These are phyloP conservation scores for Amyelois transitella DNA, from an alignment of 1,140 invertebrate species.

Conservation along the genomic window DNA sequence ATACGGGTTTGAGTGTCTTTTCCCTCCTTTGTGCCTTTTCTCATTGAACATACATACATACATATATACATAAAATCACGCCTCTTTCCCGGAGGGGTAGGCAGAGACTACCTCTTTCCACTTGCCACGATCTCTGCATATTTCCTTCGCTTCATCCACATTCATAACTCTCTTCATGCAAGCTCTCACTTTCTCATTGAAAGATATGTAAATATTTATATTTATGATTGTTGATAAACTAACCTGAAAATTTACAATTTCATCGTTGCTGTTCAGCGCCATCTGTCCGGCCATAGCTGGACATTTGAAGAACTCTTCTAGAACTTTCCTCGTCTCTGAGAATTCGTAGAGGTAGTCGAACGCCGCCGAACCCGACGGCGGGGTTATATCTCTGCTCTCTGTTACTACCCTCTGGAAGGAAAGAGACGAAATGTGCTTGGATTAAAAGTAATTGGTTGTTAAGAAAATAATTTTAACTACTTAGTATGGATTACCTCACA, in stretches of 20 bases:
- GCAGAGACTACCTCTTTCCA: no score
- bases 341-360: constrained; percentile 93
- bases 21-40: no score
- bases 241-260: constrained; percentile 76
- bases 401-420: constrained; percentile 62
- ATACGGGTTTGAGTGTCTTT: no score
- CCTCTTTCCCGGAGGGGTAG: no score
- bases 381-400: constrained; percentile 65
- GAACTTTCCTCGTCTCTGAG: constrained; percentile 91
- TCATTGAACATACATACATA: no score
- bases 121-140: no score
- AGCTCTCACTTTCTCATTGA: no score
- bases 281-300: constrained; percentile 61
- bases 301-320: constrained; percentile 94
- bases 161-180: no score
- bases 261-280: constrained; percentile 49
- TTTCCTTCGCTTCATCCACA: no score
- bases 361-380: constrained; percentile 76
- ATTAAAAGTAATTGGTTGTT: neutral
- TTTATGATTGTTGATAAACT: neutral
- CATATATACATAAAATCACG: no score
- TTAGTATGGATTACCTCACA: no score
- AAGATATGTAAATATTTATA: neutral
- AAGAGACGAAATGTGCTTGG: constrained; percentile 4
- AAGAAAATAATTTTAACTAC: neutral